Conservation (phyloP, 2,888 invertebrate genomes). For the Chirona hameri region DNA sequence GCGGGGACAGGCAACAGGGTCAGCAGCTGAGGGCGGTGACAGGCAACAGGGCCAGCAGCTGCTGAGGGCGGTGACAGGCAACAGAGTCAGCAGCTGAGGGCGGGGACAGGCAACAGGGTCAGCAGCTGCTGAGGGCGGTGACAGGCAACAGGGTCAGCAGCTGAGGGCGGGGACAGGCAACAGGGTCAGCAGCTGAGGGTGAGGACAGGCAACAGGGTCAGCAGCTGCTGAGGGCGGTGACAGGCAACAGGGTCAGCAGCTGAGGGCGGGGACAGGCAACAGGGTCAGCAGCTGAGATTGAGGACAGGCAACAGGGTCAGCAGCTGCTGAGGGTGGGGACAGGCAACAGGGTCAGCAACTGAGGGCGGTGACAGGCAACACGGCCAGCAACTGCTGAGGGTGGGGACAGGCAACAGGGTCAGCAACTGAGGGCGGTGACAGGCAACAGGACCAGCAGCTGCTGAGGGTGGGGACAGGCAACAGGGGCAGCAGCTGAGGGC, state of each 20-base stretch:
- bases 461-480: no score
- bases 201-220: no score
- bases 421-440: slow-evolving; percentile 34
- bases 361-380: slow-evolving; percentile 6
- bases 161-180: slow-evolving; percentile 32
- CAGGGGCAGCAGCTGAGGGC: slow-evolving; percentile 33
- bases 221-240: slow-evolving; percentile 35
- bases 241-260: neutral
- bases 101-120: neutral
- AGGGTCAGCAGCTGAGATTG: slow-evolving; percentile 36
- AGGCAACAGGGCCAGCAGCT: neutral
- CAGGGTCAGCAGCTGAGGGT: neutral
- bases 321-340: neutral
- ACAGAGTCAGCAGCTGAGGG: slow-evolving; percentile 35
- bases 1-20: no score
- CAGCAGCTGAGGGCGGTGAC: slow-evolving; percentile 34
- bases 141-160: no score
- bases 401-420: no score
- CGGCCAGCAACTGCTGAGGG: neutral
- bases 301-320: neutral
- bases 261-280: no score
- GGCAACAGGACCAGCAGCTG: neutral
- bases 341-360: no score
- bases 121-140: neutral
- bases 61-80: no score